These are phyloP conservation scores for Physeter macrocephalus DNA, from an alignment of 2,113 vertebrate genomes.

Conservation along the genomic window DNA sequence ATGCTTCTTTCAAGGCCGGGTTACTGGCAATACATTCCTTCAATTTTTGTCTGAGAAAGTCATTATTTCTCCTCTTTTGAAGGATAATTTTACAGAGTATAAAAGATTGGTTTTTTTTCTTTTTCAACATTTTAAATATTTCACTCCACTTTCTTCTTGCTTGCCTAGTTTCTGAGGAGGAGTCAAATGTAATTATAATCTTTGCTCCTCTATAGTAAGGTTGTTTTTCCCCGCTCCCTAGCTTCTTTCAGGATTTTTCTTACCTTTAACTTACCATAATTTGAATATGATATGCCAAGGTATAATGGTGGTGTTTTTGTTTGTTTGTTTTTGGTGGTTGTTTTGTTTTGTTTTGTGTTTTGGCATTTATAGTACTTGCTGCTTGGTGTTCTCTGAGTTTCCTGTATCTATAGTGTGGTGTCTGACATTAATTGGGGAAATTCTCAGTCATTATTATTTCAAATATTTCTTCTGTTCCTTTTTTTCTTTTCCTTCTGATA, in stretches of 20 bases:
- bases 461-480: background rate
- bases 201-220: background rate
- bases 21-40: background rate
- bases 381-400: background rate
- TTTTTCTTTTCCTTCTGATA: background rate
- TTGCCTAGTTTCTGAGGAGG: background rate
- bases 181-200: background rate
- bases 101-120: background rate
- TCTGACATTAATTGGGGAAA: background rate
- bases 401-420: background rate
- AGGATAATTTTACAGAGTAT: background rate
- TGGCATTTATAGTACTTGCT: too few relatives aligned
- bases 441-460: background rate
- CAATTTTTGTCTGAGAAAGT: background rate
- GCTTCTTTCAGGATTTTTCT: background rate
- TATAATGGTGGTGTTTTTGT: too few relatives aligned
- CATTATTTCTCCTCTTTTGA: background rate
- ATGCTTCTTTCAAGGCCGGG: too few relatives aligned
- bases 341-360: too few relatives aligned
- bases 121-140: background rate
- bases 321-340: too few relatives aligned
- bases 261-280: background rate
- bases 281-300: too few relatives aligned
- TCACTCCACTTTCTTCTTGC: background rate
- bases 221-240: too few relatives aligned